A percentile compares a stretch with the other conserved stretches of the same genome.
phyloP scores from a whole-genome alignment of 1,140 invertebrate genomes.

The Hylaeus anthracinus region DNA sequence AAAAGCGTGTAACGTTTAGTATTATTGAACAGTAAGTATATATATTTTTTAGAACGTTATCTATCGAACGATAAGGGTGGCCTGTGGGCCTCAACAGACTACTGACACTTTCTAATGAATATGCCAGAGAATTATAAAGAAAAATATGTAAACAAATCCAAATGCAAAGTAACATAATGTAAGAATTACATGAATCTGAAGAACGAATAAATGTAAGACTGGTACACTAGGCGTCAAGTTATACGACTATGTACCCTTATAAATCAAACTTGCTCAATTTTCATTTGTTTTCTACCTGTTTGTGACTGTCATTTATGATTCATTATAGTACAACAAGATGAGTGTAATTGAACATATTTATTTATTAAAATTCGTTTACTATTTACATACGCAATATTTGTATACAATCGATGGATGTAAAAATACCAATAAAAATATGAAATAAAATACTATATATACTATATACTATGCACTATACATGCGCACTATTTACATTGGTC shows the following conservation, averaged over 20 bases:
- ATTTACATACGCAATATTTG: conserved; percentile 64
- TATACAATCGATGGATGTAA: conserved; percentile 58
- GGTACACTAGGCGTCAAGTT: too few species aligned
- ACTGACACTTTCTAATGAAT: too few species aligned
- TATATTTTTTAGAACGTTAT: too few species aligned
- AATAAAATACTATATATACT: conserved; percentile 74
- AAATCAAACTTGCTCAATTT: not conserved
- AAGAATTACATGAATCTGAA: too few species aligned
- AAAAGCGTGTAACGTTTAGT: not conserved
- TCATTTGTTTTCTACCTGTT: not conserved
- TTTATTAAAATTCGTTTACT: conserved; percentile 63
- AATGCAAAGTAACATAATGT: too few species aligned
- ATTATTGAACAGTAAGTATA: not conserved
- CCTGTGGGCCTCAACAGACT: too few species aligned
- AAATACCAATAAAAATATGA: conserved; percentile 53
- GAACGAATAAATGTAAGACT: too few species aligned
- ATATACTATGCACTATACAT: conserved; percentile 72
- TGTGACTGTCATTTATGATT: conserved; percentile 7
- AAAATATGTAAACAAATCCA: too few species aligned
- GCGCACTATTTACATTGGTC: conserved; percentile 79
- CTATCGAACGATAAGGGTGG: too few species aligned
- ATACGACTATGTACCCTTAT: too few species aligned
- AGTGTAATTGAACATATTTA: conserved; percentile 31
- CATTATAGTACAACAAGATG: conserved; percentile 26
- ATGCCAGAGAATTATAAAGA: too few species aligned